phyloP scores from a whole-genome alignment of 64 coral and sea anemone genomes.

The Catalaphyllia jardinei region DNA sequence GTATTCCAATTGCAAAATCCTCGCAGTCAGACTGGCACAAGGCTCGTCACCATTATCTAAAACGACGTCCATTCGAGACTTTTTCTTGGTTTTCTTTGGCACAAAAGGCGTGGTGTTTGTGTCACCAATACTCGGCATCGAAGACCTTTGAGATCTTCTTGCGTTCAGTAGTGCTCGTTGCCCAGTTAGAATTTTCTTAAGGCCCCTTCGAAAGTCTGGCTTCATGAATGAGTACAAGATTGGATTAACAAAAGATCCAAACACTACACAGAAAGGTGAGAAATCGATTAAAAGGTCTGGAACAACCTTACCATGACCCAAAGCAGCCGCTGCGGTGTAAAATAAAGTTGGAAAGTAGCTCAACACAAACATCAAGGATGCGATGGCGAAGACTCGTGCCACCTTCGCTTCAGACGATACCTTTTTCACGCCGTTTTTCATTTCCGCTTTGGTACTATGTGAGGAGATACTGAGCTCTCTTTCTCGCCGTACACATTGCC shows the following conservation, averaged over 20 bases:
- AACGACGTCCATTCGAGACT: not conserved
- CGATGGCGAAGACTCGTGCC: conserved; percentile 63
- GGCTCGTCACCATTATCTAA: not conserved
- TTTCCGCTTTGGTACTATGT: not conserved
- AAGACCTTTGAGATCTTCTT: conserved; percentile 29
- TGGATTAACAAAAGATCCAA: conserved; percentile 57
- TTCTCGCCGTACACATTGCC: conserved; percentile 41
- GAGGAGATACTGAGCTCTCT: conserved; percentile 58
- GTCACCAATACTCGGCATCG: conserved; percentile 14
- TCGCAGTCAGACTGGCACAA: not conserved
- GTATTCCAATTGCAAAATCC: not conserved
- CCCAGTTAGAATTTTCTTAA: conserved; percentile 49
- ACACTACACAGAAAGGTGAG: conserved; percentile 49
- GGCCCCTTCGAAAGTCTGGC: conserved; percentile 54
- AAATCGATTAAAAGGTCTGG: conserved; percentile 26
- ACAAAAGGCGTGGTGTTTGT: conserved; percentile 12
- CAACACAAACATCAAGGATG: conserved; percentile 54
- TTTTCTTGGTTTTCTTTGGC: not conserved
- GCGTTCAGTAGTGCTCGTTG: conserved; percentile 15
- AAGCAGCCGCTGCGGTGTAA: conserved; percentile 9
- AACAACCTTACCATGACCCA: not conserved
- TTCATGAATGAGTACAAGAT: conserved; percentile 68
- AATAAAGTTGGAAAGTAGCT: conserved; percentile 63
- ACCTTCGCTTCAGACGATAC: conserved; percentile 65
- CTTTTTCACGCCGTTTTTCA: conserved; percentile 1